A percentile compares a stretch with the other conserved stretches of the same genome.
Evolutionary conservation across 2,888 invertebrate genomes (phyloP).

Genomic region (Baccha elongata): DNA sequence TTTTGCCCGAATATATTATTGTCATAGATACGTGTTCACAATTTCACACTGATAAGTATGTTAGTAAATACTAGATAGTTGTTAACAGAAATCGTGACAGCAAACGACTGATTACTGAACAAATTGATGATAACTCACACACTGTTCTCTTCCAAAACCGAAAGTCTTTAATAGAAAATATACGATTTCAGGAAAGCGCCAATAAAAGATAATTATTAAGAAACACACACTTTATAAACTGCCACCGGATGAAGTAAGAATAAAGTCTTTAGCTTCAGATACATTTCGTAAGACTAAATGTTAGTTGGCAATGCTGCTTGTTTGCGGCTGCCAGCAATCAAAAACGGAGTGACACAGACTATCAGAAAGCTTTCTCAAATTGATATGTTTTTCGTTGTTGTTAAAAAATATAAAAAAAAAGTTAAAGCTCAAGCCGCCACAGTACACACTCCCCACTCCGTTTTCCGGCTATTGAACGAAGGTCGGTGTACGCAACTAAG

Average conservation of each 20-base stretch:
- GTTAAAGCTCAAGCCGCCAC: constrained; percentile 47
- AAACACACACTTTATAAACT: constrained; percentile 39
- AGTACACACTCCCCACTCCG: constrained; percentile 38
- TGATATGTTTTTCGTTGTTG: constrained; percentile 8
- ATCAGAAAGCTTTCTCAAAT: constrained; percentile 61
- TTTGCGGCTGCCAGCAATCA: constrained; percentile 9
- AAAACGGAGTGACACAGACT: constrained; percentile 43
- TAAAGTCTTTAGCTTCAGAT: constrained; percentile 62
- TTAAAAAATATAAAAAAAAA: constrained; percentile 18
- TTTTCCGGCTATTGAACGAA: constrained; percentile 43
- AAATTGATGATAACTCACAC: neutral
- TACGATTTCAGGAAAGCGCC: constrained; percentile 50
- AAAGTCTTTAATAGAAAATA: neutral
- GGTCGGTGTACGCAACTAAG: constrained; percentile 73
- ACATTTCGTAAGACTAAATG: constrained; percentile 51
- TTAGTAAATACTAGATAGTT: constrained; percentile 34
- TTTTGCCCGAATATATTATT: constrained; percentile 22
- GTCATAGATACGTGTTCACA: constrained; percentile 17
- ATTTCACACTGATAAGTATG: neutral
- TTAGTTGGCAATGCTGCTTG: constrained; percentile 63
- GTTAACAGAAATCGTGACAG: constrained; percentile 58
- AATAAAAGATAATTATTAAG: constrained; percentile 7
- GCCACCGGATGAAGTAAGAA: constrained; percentile 62
- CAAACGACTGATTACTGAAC: constrained; percentile 45
- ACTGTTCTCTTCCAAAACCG: neutral